These are phyloP conservation scores for Tetheella fluctuosa DNA, from an alignment of 2,888 invertebrate species.

Conservation along the genomic window DNA sequence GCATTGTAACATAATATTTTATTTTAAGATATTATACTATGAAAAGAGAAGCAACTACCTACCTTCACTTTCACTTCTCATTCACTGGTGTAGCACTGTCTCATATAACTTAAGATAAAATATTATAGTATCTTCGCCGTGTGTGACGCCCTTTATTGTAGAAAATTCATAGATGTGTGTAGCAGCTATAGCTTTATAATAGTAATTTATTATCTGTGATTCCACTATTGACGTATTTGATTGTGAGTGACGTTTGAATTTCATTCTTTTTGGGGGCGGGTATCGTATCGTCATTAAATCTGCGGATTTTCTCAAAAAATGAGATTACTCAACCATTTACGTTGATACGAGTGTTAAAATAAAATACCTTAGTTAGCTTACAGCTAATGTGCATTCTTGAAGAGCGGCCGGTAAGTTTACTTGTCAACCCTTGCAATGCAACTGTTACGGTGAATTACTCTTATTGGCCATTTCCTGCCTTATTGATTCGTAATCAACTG, in stretches of 20 bases:
- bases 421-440: not conserved
- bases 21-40: too few species aligned
- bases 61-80: too few species aligned
- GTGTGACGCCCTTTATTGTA: too few species aligned
- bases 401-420: slow-evolving; percentile 50
- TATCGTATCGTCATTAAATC: slow-evolving; percentile 49
- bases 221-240: slow-evolving; percentile 67
- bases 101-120: too few species aligned
- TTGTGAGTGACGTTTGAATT: slow-evolving; percentile 31
- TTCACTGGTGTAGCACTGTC: too few species aligned
- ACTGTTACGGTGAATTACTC: slow-evolving; percentile 28
- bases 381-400: slow-evolving; percentile 46
- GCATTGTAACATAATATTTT: too few species aligned
- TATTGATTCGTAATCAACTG: slow-evolving; percentile 57
- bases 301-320: slow-evolving; percentile 45
- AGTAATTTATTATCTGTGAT: too few species aligned
- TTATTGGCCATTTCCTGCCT: slow-evolving; percentile 66
- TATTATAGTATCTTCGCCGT: too few species aligned
- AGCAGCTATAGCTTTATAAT: too few species aligned
- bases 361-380: slow-evolving; percentile 23
- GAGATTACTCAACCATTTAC: slow-evolving; percentile 38
- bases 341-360: slow-evolving; percentile 29
- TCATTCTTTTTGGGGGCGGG: slow-evolving; percentile 70
- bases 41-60: too few species aligned
- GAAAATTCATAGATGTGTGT: too few species aligned